phyloP scores from a whole-genome alignment of 2,797 vertebrate species.

The Pachyuromys duprasi region DNA sequence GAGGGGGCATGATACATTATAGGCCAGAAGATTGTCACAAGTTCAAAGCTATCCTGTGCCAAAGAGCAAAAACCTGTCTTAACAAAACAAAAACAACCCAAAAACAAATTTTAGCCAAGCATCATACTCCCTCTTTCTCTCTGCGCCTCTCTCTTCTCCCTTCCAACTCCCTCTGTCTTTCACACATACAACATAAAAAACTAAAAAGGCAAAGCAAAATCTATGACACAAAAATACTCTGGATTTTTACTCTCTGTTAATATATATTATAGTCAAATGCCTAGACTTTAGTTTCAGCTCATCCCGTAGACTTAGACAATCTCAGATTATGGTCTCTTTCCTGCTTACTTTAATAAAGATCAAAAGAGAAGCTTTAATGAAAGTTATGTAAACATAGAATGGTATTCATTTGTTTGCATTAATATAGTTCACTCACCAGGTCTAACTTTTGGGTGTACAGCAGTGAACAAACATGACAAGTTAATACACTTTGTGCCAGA shows the following conservation, averaged over 20 bases:
- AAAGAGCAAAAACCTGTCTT: neutral
- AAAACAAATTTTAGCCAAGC: neutral
- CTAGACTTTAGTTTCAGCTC: neutral
- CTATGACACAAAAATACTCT: neutral
- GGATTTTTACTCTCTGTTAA: slow-evolving; percentile 43
- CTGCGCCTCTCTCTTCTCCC: neutral
- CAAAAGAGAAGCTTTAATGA: slow-evolving; percentile 28
- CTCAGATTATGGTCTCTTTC: neutral
- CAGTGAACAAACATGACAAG: neutral
- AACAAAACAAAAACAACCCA: neutral
- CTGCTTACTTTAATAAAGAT: slow-evolving; percentile 32
- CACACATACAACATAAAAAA: neutral
- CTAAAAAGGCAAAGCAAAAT: neutral
- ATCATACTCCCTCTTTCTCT: neutral
- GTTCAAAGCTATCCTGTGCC: neutral
- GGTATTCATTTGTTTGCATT: slow-evolving; percentile 45
- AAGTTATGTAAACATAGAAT: slow-evolving; percentile 26
- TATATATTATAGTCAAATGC: neutral
- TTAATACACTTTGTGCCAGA: neutral
- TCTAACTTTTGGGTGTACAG: slow-evolving; percentile 9
- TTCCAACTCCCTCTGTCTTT: neutral
- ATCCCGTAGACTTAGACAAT: neutral
- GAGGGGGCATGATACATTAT: neutral
- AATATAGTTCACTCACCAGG: neutral
- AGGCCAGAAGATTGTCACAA: neutral